These are phyloP conservation scores for Acleris laterana DNA, from an alignment of 2,888 invertebrate species.

Conservation along the genomic window DNA sequence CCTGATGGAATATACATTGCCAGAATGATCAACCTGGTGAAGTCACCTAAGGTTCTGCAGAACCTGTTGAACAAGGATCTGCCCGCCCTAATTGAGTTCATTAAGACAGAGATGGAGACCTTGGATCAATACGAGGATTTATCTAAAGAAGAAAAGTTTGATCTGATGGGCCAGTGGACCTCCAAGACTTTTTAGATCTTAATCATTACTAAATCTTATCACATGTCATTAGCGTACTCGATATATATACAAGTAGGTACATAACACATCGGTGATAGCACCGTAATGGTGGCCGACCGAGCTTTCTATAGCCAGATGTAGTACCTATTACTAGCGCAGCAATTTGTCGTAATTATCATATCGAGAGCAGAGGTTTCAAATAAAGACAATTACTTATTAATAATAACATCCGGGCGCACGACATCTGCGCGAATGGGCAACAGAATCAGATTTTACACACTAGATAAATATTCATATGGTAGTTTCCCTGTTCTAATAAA, in stretches of 20 bases:
- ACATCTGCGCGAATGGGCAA: constrained; percentile 20
- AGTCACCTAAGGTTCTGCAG: too few species aligned
- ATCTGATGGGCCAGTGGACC: too few species aligned
- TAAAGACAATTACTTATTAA: constrained; percentile 55
- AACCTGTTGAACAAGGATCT: too few species aligned
- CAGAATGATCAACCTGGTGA: too few species aligned
- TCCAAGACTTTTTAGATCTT: too few species aligned
- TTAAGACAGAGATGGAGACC: too few species aligned
- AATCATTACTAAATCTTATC: too few species aligned
- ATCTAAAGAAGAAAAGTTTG: too few species aligned
- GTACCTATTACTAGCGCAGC: constrained; percentile 16
- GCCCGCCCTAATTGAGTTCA: too few species aligned
- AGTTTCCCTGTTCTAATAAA: constrained; percentile 15
- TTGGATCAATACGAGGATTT: too few species aligned
- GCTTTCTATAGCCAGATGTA: constrained; percentile 41
- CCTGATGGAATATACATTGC: too few species aligned
- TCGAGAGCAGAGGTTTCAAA: constrained; percentile 33
- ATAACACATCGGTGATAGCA: constrained; percentile 38
- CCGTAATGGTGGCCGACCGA: constrained; percentile 44
- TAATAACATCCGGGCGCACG: constrained; percentile 42
- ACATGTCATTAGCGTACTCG: constrained; percentile 30
- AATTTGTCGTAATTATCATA: constrained; percentile 29
- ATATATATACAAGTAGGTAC: constrained; percentile 13
- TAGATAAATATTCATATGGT: constrained; percentile 10
- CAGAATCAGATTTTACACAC: constrained; percentile 25